Evolutionary conservation across 2,797 vertebrate genomes (phyloP), one percentile per base, ranked within the genome.

Genomic region (Fistularia commersonii): DNA sequence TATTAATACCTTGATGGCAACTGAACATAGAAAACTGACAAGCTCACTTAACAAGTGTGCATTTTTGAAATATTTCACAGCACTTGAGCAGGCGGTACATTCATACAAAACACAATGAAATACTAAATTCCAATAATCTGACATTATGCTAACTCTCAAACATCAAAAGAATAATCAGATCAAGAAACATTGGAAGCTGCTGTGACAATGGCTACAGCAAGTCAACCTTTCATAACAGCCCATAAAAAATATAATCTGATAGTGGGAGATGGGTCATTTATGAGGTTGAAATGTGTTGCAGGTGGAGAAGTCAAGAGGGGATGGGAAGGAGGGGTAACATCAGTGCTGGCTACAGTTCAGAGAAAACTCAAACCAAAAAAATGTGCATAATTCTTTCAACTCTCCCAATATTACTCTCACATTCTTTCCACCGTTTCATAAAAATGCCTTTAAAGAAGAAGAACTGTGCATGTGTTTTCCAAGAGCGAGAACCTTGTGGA

Each of bases 221-320:
- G 76, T 78, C 78, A 77, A 42, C 61, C 43, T 72, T 76, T 67
- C 72, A 65, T 58, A 77, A 76, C 77, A 82, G 77, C 59, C 76
- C 64, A 67, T 84, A 42, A 80, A 83, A 87, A 84, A 86, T 66
- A 75, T 60, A 82, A 82, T 75, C 59, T 62, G 62, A 64, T 78
- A 78, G 83, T 64, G 81, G 69, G 87, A 91, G 89, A 90, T 85
- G 77, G 79, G 82, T 71, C 88, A 85, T 88, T 90, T 84, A 91
- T 91, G 90, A 88, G 88, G 87, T 55, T 87, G 88, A 91, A 93
- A 92, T 89, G 76, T 82, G 64, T 89, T 93, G 90, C 93, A 94
- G 93, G 89, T 77, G 89, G 80, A 69, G 84, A 90, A 88, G 74
- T 78, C 83, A 72, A 88, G 80, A 84, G 61, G 60, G 65, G 65